These are phyloP conservation scores for Mactromeris polynyma DNA, from an alignment of 2,888 invertebrate species.

Conservation along the genomic window DNA sequence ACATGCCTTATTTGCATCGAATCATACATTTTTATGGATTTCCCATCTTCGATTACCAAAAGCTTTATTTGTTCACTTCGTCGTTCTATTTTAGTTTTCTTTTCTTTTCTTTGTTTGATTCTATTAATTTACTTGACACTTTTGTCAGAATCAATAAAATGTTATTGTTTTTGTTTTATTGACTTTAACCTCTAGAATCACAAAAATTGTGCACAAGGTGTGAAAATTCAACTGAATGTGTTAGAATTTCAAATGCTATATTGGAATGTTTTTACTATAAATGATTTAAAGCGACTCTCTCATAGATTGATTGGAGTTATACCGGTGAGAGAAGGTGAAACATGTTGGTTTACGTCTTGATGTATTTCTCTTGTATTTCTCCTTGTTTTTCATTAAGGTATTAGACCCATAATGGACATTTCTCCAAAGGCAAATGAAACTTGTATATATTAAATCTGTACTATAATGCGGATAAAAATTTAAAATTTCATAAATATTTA, in stretches of 20 bases:
- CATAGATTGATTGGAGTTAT: not conserved
- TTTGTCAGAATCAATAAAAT: not conserved
- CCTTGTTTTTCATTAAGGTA: no score
- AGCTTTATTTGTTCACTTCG: not conserved
- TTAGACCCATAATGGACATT: no score
- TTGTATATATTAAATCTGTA: no score
- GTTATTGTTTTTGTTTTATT: conserved; percentile 11
- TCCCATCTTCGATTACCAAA: not conserved
- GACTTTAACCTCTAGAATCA: not conserved
- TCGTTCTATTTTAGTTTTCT: not conserved
- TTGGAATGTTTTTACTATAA: not conserved
- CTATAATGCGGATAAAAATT: no score
- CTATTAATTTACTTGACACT: conserved; percentile 3
- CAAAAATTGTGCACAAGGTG: conserved; percentile 15
- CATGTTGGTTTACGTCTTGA: no score
- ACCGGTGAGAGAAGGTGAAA: not conserved
- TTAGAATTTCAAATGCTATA: not conserved
- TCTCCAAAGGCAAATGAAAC: no score
- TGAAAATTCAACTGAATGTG: conserved; percentile 4
- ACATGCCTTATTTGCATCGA: not conserved
- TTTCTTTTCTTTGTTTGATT: not conserved
- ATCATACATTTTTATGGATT: not conserved
- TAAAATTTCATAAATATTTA: no score
- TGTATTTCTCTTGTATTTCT: no score
- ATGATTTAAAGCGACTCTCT: not conserved